Base-by-base conservation (phyloP, 2,113 vertebrate genomes). In the Hydropotes inermis region DNA sequence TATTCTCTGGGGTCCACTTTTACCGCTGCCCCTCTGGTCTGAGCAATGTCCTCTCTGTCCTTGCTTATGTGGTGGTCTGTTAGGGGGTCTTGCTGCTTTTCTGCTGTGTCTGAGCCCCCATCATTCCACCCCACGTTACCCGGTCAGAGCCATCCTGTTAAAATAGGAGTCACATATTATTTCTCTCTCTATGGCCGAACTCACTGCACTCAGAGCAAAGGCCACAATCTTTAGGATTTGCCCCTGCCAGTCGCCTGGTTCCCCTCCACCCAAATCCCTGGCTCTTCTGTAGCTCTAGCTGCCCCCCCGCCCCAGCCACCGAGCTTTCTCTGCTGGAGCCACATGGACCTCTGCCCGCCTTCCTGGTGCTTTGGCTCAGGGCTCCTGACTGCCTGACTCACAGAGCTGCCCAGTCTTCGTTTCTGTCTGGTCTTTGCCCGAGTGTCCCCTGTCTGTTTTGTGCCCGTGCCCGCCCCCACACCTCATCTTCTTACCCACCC, bases 41-140 rank as follows among this genome's bases (percentile, higher is more conserved):
- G 8, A 5, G 27, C 7, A 9, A 0, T 30, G 1, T 30, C 3
- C 2, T 9, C 14, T 27, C 74, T 55, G 6, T n/a, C n/a, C 52
- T 70, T 33, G 82, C 28, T 36, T 6, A 2, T 16, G 9, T 5
- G 17, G 8, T 7, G 6, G 10, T 11, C 28, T 36, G 15, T 30
- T 70, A 12, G 19, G 58, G 84, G 60, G 23, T 21, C 33, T 19
- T 36, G 2, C 27, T 5, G 55, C 47, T n/a, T 52, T 23, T 36
- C 47, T 61, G 43, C 36, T 17, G 39, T 47, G 3, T 81, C 16
- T 10, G 10, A 23, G 21, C 10, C 25, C 39, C 36, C 4, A 1
- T 17, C 28, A 2, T 2, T 16, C 33, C 11, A 7, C 23, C 57
- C 45, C 0, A 2, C 7, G 43, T 58, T 19, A 5, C 50, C 15